These are phyloP conservation scores for Melanargia galathea DNA, from an alignment of 2,888 invertebrate genomes.

Conservation along the genomic window DNA sequence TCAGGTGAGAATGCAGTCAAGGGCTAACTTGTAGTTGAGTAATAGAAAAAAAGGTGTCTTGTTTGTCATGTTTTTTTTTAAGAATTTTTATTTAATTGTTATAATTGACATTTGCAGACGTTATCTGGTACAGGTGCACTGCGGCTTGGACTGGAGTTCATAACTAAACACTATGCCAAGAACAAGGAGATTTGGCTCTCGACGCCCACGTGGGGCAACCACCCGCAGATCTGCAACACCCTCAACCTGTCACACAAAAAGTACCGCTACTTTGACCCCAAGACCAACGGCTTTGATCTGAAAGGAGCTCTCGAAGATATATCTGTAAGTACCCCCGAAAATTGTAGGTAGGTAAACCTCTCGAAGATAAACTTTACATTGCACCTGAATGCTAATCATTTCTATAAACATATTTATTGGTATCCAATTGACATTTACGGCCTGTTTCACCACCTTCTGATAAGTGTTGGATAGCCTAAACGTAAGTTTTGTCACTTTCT, in stretches of 20 bases:
- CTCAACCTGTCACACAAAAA: slow-evolving; percentile 91
- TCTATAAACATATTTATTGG: neutral
- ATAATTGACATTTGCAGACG: slow-evolving; percentile 80
- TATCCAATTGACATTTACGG: slow-evolving; percentile 11
- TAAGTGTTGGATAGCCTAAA: too few species aligned
- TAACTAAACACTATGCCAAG: slow-evolving; percentile 90
- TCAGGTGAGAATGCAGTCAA: too few species aligned
- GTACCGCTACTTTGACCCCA: slow-evolving; percentile 97
- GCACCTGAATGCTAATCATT: neutral
- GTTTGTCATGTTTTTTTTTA: too few species aligned
- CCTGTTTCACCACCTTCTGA: neutral
- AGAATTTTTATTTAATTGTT: too few species aligned
- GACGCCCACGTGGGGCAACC: slow-evolving; percentile 98
- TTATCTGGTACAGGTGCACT: slow-evolving; percentile 98
- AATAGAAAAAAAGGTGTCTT: too few species aligned
- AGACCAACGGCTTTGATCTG: slow-evolving; percentile 96
- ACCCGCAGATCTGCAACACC: slow-evolving; percentile 96
- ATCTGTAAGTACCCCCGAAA: slow-evolving; percentile 80
- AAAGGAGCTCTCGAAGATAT: slow-evolving; percentile 95
- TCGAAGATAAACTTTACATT: neutral
- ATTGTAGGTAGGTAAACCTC: neutral
- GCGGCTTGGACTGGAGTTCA: slow-evolving; percentile 94
- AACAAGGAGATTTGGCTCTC: slow-evolving; percentile 94
- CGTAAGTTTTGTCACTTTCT: too few species aligned
- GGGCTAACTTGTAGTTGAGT: too few species aligned